Conservation (phyloP, 2,797 vertebrate genomes). For the Nannoperca obscura region DNA sequence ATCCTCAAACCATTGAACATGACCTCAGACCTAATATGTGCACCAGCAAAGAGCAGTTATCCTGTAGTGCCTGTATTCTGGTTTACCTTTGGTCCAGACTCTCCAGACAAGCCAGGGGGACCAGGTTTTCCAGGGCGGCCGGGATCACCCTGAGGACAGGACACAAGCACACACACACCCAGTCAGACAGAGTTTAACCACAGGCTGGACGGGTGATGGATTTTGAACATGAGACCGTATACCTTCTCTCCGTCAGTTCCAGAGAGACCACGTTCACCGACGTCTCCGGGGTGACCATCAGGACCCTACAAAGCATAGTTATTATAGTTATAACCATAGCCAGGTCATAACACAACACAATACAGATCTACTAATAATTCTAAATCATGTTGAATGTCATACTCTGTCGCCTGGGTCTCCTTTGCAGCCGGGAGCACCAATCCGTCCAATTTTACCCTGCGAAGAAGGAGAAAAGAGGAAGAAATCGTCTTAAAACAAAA, state of each 20-base stretch:
- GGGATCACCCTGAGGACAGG: conserved; percentile 89
- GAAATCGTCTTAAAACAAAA: background rate
- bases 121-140: conserved; percentile 93
- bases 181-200: conserved; percentile 22
- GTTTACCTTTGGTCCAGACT: conserved; percentile 88
- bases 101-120: conserved; percentile 86
- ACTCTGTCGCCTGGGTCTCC: conserved; percentile 94
- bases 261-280: conserved; percentile 86
- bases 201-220: background rate
- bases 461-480: conserved; percentile 9
- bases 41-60: background rate
- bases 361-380: background rate
- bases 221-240: background rate
- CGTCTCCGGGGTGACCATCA: conserved; percentile 91
- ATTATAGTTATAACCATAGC: conserved; percentile 11
- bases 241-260: conserved; percentile 93
- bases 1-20: background rate
- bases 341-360: background rate
- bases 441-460: conserved; percentile 95
- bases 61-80: background rate
- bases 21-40: background rate
- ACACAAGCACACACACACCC: conserved; percentile 24
- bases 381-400: conserved; percentile 32
- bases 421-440: conserved; percentile 97
- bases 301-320: conserved; percentile 85